These are phyloP conservation scores for Cepaea hortensis DNA, from an alignment of 2,888 invertebrate genomes.

Conservation along the genomic window DNA sequence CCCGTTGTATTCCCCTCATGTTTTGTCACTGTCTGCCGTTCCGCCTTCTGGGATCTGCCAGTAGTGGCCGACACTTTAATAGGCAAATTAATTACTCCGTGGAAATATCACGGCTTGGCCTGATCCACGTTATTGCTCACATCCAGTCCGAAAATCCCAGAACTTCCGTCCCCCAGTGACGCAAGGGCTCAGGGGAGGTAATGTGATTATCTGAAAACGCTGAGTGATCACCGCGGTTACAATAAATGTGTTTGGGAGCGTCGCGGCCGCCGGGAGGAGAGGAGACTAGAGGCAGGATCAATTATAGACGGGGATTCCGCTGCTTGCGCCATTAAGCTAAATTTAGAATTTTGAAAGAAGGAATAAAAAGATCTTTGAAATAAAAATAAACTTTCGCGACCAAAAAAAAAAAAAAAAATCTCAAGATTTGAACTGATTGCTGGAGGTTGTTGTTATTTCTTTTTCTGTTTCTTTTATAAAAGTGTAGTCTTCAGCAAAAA, in stretches of 20 bases:
- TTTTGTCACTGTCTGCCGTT: not conserved
- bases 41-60: not conserved
- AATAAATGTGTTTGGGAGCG: not conserved
- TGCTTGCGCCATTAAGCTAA: not conserved
- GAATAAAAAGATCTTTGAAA: too few species aligned
- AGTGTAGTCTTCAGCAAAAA: too few species aligned
- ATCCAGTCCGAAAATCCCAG: not conserved
- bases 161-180: not conserved
- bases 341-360: not conserved
- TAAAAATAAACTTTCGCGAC: too few species aligned
- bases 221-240: not conserved
- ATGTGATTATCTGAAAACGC: constrained; percentile 13
- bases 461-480: too few species aligned
- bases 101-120: not conserved
- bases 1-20: not conserved
- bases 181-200: constrained; percentile 11
- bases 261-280: not conserved
- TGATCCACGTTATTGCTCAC: constrained; percentile 14
- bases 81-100: constrained; percentile 1
- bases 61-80: not conserved
- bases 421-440: too few species aligned
- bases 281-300: not conserved
- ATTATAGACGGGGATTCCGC: not conserved
- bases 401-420: too few species aligned
- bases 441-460: too few species aligned